Conservation (phyloP, 2,113 vertebrate genomes). For the Peromyscus maniculatus region DNA sequence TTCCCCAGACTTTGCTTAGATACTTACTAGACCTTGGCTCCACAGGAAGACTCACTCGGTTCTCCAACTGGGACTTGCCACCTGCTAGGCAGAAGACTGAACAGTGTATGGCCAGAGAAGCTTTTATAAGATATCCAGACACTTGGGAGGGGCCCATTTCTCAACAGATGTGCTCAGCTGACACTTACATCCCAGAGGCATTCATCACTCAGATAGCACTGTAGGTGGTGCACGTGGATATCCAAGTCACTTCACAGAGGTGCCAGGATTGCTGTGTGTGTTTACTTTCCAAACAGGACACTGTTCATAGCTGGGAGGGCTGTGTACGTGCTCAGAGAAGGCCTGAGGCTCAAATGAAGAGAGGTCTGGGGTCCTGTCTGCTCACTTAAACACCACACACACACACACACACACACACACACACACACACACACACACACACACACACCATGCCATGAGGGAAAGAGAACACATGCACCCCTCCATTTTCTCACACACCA, state of each 20-base stretch:
- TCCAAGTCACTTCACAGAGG: constrained; percentile 72
- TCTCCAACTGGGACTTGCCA: constrained; percentile 41
- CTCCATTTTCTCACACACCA: neutral
- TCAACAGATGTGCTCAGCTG: constrained; percentile 71
- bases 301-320: constrained; percentile 39
- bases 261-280: constrained; percentile 72
- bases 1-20: neutral
- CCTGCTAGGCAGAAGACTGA: constrained; percentile 63
- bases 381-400: too few species aligned
- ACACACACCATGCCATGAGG: neutral
- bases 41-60: constrained; percentile 37
- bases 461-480: too few species aligned
- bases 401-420: neutral
- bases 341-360: neutral
- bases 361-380: neutral
- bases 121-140: constrained; percentile 74
- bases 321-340: neutral
- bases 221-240: constrained; percentile 78
- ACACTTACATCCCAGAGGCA: constrained; percentile 72
- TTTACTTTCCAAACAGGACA: constrained; percentile 77
- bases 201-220: constrained; percentile 74
- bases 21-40: constrained; percentile 69
- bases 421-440: neutral
- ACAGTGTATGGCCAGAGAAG: neutral
- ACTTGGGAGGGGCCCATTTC: constrained; percentile 75